A percentile compares a stretch with the other conserved stretches of the same genome.
Evolutionary conservation across 2,797 vertebrate species (phyloP).

Genomic region (Threskiornis aethiopicus): DNA sequence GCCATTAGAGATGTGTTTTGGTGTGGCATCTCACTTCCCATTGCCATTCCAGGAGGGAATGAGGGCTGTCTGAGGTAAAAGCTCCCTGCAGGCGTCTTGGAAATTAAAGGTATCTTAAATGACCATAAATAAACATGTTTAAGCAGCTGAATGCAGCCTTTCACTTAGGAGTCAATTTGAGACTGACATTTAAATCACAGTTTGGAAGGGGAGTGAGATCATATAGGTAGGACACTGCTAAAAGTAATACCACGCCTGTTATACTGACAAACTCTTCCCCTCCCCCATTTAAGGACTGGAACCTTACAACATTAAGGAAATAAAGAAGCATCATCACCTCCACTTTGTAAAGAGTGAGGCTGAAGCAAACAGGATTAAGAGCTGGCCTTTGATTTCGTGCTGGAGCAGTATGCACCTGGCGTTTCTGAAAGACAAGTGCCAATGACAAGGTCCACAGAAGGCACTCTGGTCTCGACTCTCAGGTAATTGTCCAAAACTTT

Average conservation of each 20-base stretch:
- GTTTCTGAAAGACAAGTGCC: neutral
- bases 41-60: neutral
- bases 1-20: neutral
- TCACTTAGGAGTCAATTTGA: neutral
- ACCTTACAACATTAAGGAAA: neutral
- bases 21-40: neutral
- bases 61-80: neutral
- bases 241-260: neutral
- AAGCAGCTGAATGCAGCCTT: neutral
- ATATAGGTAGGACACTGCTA: neutral
- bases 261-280: neutral
- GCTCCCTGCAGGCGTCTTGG: neutral
- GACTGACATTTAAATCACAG: neutral
- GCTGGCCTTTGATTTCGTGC: neutral
- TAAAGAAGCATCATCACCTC: neutral
- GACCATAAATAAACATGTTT: neutral
- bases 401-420: neutral
- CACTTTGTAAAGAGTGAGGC: neutral
- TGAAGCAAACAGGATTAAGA: neutral
- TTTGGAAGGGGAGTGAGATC: neutral
- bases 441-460: neutral
- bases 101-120: neutral
- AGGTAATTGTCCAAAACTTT: neutral
- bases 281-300: neutral
- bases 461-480: fast-evolving